phyloP scores from a whole-genome alignment of 2,797 vertebrate genomes.

The Pseudochaenichthys georgianus region DNA sequence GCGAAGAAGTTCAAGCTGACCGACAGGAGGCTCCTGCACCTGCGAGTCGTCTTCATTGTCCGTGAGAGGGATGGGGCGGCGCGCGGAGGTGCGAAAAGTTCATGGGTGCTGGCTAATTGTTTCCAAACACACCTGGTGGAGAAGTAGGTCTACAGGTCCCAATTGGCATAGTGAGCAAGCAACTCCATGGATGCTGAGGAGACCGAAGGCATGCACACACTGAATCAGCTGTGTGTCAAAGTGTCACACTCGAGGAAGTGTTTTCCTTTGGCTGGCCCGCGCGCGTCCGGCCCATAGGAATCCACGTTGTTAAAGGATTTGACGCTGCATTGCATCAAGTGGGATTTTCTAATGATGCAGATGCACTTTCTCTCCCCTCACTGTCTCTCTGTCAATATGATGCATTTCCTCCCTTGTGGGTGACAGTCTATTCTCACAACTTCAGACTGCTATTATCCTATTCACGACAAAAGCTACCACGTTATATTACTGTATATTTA shows the following conservation, averaged over 20 bases:
- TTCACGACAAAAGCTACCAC: background rate
- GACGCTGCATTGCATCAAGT: conserved; percentile 39
- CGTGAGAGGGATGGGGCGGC: conserved; percentile 24
- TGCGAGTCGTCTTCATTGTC: conserved; percentile 90
- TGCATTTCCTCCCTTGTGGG: background rate
- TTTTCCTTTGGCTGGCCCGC: conserved; percentile 4
- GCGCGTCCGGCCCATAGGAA: conserved; percentile 39
- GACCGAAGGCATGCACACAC: background rate
- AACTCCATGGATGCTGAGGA: conserved; percentile 1
- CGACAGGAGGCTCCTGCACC: conserved; percentile 92
- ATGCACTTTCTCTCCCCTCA: background rate
- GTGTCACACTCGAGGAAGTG: conserved; percentile 23
- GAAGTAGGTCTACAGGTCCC: conserved; percentile 1
- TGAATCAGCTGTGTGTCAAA: conserved; percentile 16
- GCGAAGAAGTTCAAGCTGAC: conserved; percentile 93
- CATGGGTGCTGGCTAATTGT: conserved; percentile 34
- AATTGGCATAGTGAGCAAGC: background rate
- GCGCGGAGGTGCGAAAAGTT: conserved; percentile 39
- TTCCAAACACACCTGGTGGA: conserved; percentile 19
- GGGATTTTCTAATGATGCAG: conserved; percentile 53
- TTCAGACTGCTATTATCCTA: background rate
- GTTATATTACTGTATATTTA: too few species aligned
- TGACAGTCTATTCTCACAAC: background rate
- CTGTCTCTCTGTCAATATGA: background rate
- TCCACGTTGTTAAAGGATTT: conserved; percentile 78